Percentiles rank a stretch among this genome's conserved stretches.
Evolutionary conservation across 2,797 vertebrate genomes (phyloP).

Genomic region (Brachyalestes nurse): DNA sequence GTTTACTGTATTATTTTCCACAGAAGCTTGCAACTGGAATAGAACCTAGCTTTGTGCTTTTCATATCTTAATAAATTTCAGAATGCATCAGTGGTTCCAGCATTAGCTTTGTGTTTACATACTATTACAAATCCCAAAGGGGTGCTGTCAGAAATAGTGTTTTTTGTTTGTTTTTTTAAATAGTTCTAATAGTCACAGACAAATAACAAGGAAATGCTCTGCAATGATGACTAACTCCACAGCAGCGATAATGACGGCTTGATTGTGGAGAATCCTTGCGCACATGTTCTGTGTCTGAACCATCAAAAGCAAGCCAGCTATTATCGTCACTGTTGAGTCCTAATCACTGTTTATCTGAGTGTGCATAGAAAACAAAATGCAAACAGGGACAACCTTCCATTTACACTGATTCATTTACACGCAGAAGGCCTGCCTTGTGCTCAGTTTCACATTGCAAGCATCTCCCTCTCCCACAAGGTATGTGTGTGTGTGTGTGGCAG

Average conservation of each 20-base stretch:
- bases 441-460: not conserved
- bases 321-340: not conserved
- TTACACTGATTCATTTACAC: slow-evolving; percentile 20
- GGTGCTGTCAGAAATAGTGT: too few species aligned
- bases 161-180: too few species aligned
- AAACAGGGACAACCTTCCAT: slow-evolving; percentile 33
- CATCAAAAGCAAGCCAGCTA: not conserved
- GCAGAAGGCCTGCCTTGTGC: not conserved
- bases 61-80: too few species aligned
- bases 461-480: not conserved
- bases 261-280: not conserved
- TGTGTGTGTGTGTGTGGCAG: not conserved
- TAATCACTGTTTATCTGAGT: slow-evolving; percentile 41
- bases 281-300: not conserved
- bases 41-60: too few species aligned
- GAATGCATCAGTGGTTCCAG: too few species aligned
- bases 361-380: not conserved
- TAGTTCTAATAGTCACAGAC: too few species aligned
- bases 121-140: too few species aligned
- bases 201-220: too few species aligned
- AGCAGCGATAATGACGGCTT: not conserved
- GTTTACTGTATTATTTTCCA: too few species aligned
- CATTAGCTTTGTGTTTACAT: too few species aligned
- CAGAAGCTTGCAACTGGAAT: too few species aligned
- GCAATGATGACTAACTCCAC: not conserved